Base-by-base conservation (phyloP, 1,140 invertebrate genomes). In the Sinella curviseta region DNA sequence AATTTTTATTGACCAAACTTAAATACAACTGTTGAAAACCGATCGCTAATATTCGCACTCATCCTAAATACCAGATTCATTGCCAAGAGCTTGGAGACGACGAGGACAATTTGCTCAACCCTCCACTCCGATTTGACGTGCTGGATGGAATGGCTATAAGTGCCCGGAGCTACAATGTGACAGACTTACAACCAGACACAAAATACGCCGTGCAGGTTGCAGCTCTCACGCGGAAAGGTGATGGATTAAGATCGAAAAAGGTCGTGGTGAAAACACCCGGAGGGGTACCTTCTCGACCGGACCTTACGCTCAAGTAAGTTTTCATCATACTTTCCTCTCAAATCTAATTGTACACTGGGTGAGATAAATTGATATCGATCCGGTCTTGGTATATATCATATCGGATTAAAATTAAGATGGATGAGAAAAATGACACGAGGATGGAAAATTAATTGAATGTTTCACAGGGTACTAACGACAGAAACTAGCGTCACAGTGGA, bases 161-260 rank as follows among this genome's bases (percentile, higher is more conserved):
- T n/a, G n/a, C n/a, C n/a, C 87, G 94, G 0, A 93, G 95, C 85
- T 90, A 93, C 80, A 96, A 97, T 84, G 91, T 98, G 3, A 31
- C 92, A 3, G 94, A 93, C 2, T 89, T 99, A 16, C 94, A 97
- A 86, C 96, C 97, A 0, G 96, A 98, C 84, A 98, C 97, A 0
- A 90, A 91, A 57, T 99, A 99, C 86, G 92, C 92, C n/a, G 91
- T 95, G 20, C 94, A 96, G 89, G 96, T 99, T 31, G 95, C 96
- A 0, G 97, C 96, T 0, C 88, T 97, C 33, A 91, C 90, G 0
- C 90, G 97, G 67, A 98, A 97, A 87, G 97, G 97, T 2, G 97
- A 99, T 87, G 97, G 97, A 1, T 92, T 94, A 85, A 88, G 96
- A 75, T 97, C 95, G 85, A 86, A 90, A 77, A 93, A 94, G 1